Percentiles rank a stretch among this genome's conserved stretches.
Conservation (phyloP, 2,113 vertebrate species). For the Pseudolaguvia tuberculata region DNA sequence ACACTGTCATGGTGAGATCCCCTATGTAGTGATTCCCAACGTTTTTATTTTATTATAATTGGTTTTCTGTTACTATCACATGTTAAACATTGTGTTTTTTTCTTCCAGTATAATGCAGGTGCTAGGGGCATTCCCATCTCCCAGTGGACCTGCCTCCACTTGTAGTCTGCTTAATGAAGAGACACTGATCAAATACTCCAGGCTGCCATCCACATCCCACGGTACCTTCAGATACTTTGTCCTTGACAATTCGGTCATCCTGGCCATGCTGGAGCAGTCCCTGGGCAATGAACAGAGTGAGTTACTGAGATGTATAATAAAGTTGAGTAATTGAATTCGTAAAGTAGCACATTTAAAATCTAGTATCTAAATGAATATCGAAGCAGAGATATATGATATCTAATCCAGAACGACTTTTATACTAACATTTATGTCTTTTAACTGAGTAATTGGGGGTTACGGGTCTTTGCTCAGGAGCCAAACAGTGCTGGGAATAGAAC, state of each 20-base stretch:
- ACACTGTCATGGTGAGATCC: conserved; percentile 81
- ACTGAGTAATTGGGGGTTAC: too few species aligned
- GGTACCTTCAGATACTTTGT: conserved; percentile 87
- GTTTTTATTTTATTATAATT: too few species aligned
- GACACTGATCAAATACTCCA: conserved; percentile 75
- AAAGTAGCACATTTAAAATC: too few species aligned
- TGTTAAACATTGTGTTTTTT: conserved; percentile 16
- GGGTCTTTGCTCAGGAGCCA: too few species aligned
- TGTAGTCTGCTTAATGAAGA: conserved; percentile 83
- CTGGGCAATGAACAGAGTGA: conserved; percentile 81
- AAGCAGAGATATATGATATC: too few species aligned
- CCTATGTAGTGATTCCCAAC: too few species aligned
- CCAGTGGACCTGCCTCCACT: conserved; percentile 81
- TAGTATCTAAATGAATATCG: too few species aligned
- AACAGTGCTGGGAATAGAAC: too few species aligned
- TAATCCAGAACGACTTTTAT: too few species aligned
- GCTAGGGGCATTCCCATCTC: conserved; percentile 79
- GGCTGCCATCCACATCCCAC: conserved; percentile 73
- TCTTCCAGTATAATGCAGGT: conserved; percentile 86
- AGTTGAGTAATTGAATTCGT: too few species aligned
- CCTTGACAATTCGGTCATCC: conserved; percentile 84
- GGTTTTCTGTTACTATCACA: not conserved
- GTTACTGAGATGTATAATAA: conserved; percentile 44
- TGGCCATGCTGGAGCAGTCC: conserved; percentile 84
- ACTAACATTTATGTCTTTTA: too few species aligned